Base-by-base conservation (phyloP, 2,888 invertebrate species). In the Synergus gifuensis region DNA sequence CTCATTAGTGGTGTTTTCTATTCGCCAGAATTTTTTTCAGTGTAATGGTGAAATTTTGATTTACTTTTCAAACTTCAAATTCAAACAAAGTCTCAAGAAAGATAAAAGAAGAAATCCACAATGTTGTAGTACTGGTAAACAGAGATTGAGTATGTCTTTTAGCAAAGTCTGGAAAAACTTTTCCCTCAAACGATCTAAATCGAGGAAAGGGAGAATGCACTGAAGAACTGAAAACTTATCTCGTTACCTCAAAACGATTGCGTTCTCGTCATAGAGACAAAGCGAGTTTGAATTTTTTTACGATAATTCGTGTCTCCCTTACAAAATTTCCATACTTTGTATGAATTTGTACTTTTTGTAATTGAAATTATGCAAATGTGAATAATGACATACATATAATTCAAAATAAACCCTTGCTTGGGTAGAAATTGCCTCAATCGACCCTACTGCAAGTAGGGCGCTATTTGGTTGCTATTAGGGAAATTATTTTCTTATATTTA, bases 171-270 rank as follows among this genome's bases (percentile, higher is more conserved):
- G 18, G n/a, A 4, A 40, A 44, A 66, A 44, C 66, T 66, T 66
- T 66, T 64, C 18, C 42, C 18, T 66, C n/a, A 18, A 66, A 66
- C 66, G 66, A 44, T 66, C 66, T 42, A 44, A 66, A 44, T 40
- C 42, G 18, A 4, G 40, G 66, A 42, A 44, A 66, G 40, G 66
- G 36, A 63, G 28, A 36, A 40, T 66, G 18, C 44, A 66, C 42
- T 42, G 42, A 42, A 42, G 28, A 66, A 58, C 58, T 58, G 18
- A 58, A 58, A 66, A 66, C 66, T 66, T 66, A 42, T 66, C 66
- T 66, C 42, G 66, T 66, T 66, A 66, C 42, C 42, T 42, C 66
- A 66, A 44, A 66, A 66, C 44, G 66, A 66, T 66, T 66, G 36
- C 42, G 18, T 66, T 66, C 42, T 9, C 64, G 42, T 66, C 42